phyloP scores from a whole-genome alignment of 2,113 vertebrate genomes.

The Patagioenas fasciata region DNA sequence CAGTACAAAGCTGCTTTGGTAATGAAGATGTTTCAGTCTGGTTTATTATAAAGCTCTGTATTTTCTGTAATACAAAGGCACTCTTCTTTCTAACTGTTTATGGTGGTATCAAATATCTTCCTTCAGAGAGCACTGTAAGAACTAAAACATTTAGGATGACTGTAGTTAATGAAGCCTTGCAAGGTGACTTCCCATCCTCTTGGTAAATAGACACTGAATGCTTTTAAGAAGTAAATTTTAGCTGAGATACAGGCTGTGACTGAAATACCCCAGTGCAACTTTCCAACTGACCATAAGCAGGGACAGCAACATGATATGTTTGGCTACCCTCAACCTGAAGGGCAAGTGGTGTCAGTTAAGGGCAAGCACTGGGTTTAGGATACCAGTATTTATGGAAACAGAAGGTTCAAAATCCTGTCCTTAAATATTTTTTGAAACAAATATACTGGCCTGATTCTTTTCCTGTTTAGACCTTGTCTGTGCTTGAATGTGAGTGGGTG shows the following conservation, averaged over 20 bases:
- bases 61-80: background rate
- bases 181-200: background rate
- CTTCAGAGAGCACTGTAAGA: background rate
- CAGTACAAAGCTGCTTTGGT: background rate
- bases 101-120: background rate
- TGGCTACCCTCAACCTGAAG: slow-evolving; percentile 21
- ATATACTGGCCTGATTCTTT: background rate
- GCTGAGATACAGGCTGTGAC: background rate
- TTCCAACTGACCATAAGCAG: background rate
- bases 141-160: slow-evolving; percentile 9
- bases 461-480: background rate
- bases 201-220: background rate
- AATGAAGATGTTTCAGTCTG: background rate
- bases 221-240: slow-evolving; percentile 30
- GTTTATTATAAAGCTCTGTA: background rate
- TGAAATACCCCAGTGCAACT: background rate
- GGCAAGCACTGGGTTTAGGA: background rate
- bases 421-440: slow-evolving; percentile 4
- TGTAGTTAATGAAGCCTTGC: background rate
- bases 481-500: slow-evolving; percentile 8
- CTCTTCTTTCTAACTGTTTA: background rate
- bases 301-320: background rate
- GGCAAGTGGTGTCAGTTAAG: background rate
- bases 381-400: background rate
- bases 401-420: background rate